Evolutionary conservation across 1,140 invertebrate species (phyloP), one percentile per base, ranked within the genome.

Genomic region (Danaus plexippus): DNA sequence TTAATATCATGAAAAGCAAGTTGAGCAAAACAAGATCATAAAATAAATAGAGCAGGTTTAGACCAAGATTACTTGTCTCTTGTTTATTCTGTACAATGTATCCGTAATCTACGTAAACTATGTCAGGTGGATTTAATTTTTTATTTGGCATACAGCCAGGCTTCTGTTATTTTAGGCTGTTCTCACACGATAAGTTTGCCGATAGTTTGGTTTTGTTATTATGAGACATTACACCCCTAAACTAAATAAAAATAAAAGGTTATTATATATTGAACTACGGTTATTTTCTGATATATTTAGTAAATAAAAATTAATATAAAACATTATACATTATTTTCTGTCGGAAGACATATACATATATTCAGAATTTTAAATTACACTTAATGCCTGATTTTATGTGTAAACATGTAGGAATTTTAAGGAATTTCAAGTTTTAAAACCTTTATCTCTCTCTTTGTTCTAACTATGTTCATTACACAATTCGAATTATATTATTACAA

Each of bases 81-180:
- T 45, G 59, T 54, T 32, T 64, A 64, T 63, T 51, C 46, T 41
- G 52, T 54, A 44, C 42, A 52, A 65, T 45, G 49, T 57, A 69
- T 69, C 59, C 61, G 22, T 60, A 42, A 52, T 51, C 56, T 55
- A 57, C 54, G 60, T 68, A 59, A 56, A 64, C 60, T 59, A 52
- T 66, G 73, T 75, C 75, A 77, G 68, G 71, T 78, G 69, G 62
- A 63, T 70, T 73, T 66, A 59, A 73, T 73, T 73, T 75, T 71
- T 67, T 61, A 40, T 43, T 73, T 80, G 77, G 77, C 72, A 18
- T 18, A 8, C n/a, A 44, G 65, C 74, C 77, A 78, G 68, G 48
- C 52, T 46, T 64, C 63, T 75, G 75, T 77, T 75, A 67, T 73
- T 71, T 71, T 68, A 75, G 70, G 67, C 61, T 57, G 42, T 53